Base-by-base conservation (phyloP, 2,888 invertebrate species). In the Ennomos quercinarius region DNA sequence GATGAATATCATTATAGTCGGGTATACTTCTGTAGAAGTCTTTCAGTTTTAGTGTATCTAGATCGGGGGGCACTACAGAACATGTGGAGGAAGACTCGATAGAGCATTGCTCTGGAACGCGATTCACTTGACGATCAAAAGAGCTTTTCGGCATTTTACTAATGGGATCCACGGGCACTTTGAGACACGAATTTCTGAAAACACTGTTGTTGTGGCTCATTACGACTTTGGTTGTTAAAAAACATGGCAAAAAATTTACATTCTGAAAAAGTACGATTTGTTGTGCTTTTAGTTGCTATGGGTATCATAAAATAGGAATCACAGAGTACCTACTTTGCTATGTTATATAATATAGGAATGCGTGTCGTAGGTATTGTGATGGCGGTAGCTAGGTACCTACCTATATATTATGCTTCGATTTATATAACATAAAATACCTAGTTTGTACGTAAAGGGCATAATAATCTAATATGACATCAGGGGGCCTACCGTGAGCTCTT, bases 11-110 rank as follows among this genome's bases (percentile, higher is more conserved):
- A 59, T 94, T 94, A 68, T 97, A 97, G 77, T 97, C 96, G 56
- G 97, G 97, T 77, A 97, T 97, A 73, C 96, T 96, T 51, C 95
- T 94, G 70, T 95, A 95, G 81, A 97, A 96, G 60, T 96, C 95
- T 59, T 96, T 93, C 65, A 96, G 91, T 49, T 95, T 95, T 46
- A 94, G 85, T 40, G 94, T 91, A 49, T 94, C 93, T 50, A 88
- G 74, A 59, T 93, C 86, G 2, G 82, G 76, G 2, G 77, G 78
- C n/a, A 76, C 73, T 8, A 78, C 61, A 71, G 91, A 77, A 67
- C 81, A 83, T 35, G 80, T 82, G 44, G 87, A 84, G 48, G 82
- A 72, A 1, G 89, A 87, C 70, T 89, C 89, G 45, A 86, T 72
- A 62, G 89, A 84, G 77, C 84, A 75, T 77, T 87, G 79, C 77